Conservation (phyloP, 2,888 invertebrate genomes). For the Drosophila paranaensis region DNA sequence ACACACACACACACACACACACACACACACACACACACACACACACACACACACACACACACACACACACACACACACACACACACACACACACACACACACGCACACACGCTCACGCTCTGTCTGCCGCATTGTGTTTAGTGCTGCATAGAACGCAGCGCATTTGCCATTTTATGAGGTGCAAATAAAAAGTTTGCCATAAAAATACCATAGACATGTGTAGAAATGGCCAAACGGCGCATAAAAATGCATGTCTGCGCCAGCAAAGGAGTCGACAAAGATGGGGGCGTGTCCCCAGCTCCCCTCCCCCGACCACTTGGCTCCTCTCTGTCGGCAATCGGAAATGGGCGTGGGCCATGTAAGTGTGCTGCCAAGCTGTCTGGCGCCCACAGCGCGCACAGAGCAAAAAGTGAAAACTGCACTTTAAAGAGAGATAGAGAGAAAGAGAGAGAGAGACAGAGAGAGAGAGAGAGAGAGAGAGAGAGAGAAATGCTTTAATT, state of each 20-base stretch:
- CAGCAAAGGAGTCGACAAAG: slow-evolving; percentile 12
- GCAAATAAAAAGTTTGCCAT: slow-evolving; percentile 83
- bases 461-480: neutral
- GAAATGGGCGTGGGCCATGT: slow-evolving; percentile 46
- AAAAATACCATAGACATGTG: slow-evolving; percentile 80
- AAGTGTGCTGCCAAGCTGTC: slow-evolving; percentile 35
- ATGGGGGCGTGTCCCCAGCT: slow-evolving; percentile 20
- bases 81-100: slow-evolving; percentile 17
- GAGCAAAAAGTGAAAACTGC: slow-evolving; percentile 44
- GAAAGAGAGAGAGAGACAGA: slow-evolving; percentile 3
- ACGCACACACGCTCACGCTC: slow-evolving; percentile 44
- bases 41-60: slow-evolving; percentile 15
- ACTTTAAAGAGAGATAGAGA: slow-evolving; percentile 9
- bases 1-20: slow-evolving; percentile 2
- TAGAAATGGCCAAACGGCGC: slow-evolving; percentile 50
- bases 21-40: slow-evolving; percentile 47
- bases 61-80: slow-evolving; percentile 51
- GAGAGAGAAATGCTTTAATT: slow-evolving; percentile 60
- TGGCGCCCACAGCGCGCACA: slow-evolving; percentile 20
- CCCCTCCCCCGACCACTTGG: slow-evolving; percentile 1
- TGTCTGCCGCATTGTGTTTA: slow-evolving; percentile 63
- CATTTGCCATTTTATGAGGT: slow-evolving; percentile 83
- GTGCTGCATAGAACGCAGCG: slow-evolving; percentile 75
- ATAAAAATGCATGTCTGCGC: slow-evolving; percentile 75
- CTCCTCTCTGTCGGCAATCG: slow-evolving; percentile 37